A percentile compares a stretch with the other conserved stretches of the same genome.
Conservation (phyloP, 2,888 invertebrate genomes). For the Lymantria monacha region DNA sequence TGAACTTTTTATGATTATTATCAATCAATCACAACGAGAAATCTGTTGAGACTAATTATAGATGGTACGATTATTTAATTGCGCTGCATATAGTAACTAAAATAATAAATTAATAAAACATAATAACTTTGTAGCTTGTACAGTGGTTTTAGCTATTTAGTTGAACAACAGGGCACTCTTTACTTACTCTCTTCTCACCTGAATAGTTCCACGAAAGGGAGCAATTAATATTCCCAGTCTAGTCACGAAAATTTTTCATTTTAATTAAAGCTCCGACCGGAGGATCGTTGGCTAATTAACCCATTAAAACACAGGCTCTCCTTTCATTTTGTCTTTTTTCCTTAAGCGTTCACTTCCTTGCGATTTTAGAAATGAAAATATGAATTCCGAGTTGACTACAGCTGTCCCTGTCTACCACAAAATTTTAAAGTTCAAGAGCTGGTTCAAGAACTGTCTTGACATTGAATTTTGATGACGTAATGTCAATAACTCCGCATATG, state of each 20-base stretch:
- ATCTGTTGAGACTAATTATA: neutral
- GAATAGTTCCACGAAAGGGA: constrained; percentile 74
- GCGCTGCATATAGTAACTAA: too few species aligned
- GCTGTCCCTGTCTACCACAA: constrained; percentile 3
- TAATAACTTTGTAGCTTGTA: constrained; percentile 1
- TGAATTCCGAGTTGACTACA: constrained; percentile 18
- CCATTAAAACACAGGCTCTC: constrained; percentile 79
- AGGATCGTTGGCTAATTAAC: constrained; percentile 80
- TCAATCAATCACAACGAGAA: neutral
- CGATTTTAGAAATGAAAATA: constrained; percentile 65
- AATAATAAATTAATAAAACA: neutral
- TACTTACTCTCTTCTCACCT: constrained; percentile 68
- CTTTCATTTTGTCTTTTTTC: constrained; percentile 70
- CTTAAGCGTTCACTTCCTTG: constrained; percentile 69
- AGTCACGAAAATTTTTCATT: constrained; percentile 80
- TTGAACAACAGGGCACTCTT: constrained; percentile 37
- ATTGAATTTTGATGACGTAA: too few species aligned
- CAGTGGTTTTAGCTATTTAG: constrained; percentile 30
- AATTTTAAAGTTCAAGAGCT: neutral
- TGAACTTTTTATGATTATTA: constrained; percentile 4
- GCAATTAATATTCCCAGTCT: constrained; percentile 74
- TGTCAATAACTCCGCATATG: too few species aligned
- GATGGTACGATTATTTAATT: too few species aligned
- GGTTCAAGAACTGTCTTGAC: too few species aligned
- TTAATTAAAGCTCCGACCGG: constrained; percentile 77